Evolutionary conservation across 2,888 invertebrate genomes (phyloP), one percentile per base, ranked within the genome.

Genomic region (Leptinotarsa juncta): DNA sequence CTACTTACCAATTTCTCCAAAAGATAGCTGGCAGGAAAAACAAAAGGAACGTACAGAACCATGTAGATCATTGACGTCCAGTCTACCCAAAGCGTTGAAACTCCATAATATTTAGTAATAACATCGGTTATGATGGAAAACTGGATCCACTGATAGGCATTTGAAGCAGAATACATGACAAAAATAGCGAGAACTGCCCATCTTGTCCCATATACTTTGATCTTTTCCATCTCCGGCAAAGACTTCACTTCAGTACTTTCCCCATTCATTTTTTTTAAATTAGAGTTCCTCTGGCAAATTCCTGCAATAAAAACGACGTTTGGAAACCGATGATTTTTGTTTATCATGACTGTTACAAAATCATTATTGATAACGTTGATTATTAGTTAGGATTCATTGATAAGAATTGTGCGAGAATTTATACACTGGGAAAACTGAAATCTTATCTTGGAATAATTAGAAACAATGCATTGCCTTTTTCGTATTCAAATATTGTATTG

Each of bases 51-150:
- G 88, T 99, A 99, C 3, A 94, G 92, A 80, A 97, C 92, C 99
- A 99, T 99, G 89, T 94, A 99, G 84, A 99, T 92, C 96, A 99
- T 96, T 60, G 98, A 98, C 26, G 98, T 96, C 98, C 97, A 98
- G 88, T 99, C 95, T 71, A 99, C 95, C 84, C 92, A 91, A 80
- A 92, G 91, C 81, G 91, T 92, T 76, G 90, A 89, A 42, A 96
- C 92, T n/a, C 90, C 90, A 86, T 96, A 96, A 88, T 95, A 95
- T 82, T 92, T 92, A 81, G 89, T 90, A 65, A 98, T 91, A 71
- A 96, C 92, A 86, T 97, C 94, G 81, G 94, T 93, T 79, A 98
- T 97, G 85, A 98, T 98, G 85, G 96, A 95, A 90, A 97, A 96
- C 89, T 98, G 96, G 83, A 98, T 96, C 98, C 98, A 99, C 88